A percentile compares a stretch with the other conserved stretches of the same genome.
phyloP scores from a whole-genome alignment of 2,888 invertebrate species.

The Amblyjoppa proteus region DNA sequence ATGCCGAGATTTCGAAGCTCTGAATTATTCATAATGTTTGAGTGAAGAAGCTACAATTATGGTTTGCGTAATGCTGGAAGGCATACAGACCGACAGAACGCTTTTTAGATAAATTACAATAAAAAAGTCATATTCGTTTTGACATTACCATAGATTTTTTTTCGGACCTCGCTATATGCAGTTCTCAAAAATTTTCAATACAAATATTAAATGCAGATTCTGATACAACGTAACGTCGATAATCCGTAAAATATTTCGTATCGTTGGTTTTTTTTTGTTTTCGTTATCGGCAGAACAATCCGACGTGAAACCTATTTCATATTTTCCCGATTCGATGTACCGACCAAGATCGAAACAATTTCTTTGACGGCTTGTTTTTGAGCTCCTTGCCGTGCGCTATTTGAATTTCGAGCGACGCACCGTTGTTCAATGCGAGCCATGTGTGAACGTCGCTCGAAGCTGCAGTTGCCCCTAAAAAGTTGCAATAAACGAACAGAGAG shows the following conservation, averaged over 20 bases:
- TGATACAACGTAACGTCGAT: conserved; percentile 16
- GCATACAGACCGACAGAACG: no score
- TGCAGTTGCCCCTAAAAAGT: conserved; percentile 76
- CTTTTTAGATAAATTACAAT: no score
- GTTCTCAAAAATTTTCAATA: not conserved
- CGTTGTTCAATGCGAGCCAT: conserved; percentile 84
- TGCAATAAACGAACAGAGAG: not conserved
- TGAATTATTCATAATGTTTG: no score
- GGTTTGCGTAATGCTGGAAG: not conserved
- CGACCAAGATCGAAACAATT: conserved; percentile 84
- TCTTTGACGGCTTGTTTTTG: conserved; percentile 81
- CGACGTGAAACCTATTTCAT: conserved; percentile 71
- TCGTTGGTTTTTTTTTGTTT: conserved; percentile 12
- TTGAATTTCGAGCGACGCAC: conserved; percentile 83
- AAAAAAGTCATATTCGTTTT: no score
- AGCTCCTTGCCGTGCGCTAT: conserved; percentile 83
- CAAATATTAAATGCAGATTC: conserved; percentile 24
- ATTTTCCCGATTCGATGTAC: conserved; percentile 84
- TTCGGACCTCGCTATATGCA: not conserved
- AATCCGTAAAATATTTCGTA: conserved; percentile 11
- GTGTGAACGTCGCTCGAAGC: conserved; percentile 82
- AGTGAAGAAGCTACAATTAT: not conserved
- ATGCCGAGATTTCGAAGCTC: no score
- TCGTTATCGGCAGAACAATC: conserved; percentile 54
- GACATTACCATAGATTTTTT: not conserved